phyloP scores from a whole-genome alignment of 2,888 invertebrate species.

The Unio delphinus region DNA sequence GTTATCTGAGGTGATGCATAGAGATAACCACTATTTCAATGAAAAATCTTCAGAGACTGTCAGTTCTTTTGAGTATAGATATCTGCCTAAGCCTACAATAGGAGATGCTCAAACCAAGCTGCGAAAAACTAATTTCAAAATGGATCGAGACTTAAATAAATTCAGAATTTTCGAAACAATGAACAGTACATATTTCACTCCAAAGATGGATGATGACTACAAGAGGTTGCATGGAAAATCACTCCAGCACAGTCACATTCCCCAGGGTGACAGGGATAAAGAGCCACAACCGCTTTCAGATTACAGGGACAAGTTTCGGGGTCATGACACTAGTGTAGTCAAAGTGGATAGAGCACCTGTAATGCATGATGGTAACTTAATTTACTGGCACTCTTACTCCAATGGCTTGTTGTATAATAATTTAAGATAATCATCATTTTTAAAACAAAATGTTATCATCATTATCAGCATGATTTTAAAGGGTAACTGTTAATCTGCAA shows the following conservation, averaged over 20 bases:
- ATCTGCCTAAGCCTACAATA: conserved; percentile 51
- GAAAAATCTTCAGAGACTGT: conserved; percentile 61
- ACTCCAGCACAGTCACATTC: conserved; percentile 48
- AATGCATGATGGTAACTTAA: conserved; percentile 57
- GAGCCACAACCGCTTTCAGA: conserved; percentile 58
- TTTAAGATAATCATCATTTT: too few relatives aligned
- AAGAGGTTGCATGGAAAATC: conserved; percentile 29
- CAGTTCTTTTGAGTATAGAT: conserved; percentile 49
- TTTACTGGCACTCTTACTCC: too few relatives aligned
- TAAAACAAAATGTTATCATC: too few relatives aligned
- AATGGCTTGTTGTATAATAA: too few relatives aligned
- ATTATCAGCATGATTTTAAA: too few relatives aligned
- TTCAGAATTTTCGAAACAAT: conserved; percentile 61
- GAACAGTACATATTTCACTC: conserved; percentile 57
- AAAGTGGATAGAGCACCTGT: conserved; percentile 51
- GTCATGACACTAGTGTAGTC: conserved; percentile 53
- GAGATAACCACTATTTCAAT: conserved; percentile 57
- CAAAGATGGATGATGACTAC: conserved; percentile 45
- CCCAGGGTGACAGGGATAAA: conserved; percentile 62
- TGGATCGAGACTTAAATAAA: conserved; percentile 62
- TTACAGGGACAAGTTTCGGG: conserved; percentile 57
- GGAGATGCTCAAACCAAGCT: conserved; percentile 47
- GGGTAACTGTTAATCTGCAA: too few relatives aligned
- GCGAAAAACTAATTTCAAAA: conserved; percentile 64
- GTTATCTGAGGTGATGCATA: conserved; percentile 63